Evolutionary conservation across 2,797 vertebrate species (phyloP).

Genomic region (Chrosomus eos): DNA sequence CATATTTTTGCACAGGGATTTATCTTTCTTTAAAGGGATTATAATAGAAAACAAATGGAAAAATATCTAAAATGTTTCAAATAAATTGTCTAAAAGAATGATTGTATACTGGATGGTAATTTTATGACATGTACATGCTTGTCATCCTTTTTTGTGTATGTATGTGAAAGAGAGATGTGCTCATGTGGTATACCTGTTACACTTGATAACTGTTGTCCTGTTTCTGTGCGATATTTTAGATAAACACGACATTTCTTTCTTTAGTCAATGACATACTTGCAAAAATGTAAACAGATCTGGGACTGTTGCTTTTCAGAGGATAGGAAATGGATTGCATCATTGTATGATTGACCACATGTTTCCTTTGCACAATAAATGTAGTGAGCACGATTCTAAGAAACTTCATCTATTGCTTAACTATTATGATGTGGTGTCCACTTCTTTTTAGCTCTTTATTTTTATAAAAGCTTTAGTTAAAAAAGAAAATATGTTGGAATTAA

Average conservation of each 20-base stretch:
- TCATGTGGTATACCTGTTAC: conserved; percentile 34
- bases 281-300: neutral
- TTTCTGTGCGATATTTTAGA: conserved; percentile 12
- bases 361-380: conserved; percentile 30
- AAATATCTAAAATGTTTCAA: neutral
- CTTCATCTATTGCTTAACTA: neutral
- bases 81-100: neutral
- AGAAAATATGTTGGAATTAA: neutral
- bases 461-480: neutral
- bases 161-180: neutral
- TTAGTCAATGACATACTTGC: no score
- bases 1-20: neutral
- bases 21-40: neutral
- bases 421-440: neutral
- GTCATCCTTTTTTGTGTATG: neutral
- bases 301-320: conserved; percentile 24
- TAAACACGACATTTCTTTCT: conserved; percentile 15
- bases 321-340: neutral
- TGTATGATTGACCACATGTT: conserved; percentile 9
- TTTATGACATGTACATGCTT: neutral
- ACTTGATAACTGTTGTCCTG: conserved; percentile 26
- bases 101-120: neutral
- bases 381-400: neutral
- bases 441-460: neutral
- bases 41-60: neutral